phyloP scores from a whole-genome alignment of 2,797 vertebrate genomes.

The Chrosomus eos region DNA sequence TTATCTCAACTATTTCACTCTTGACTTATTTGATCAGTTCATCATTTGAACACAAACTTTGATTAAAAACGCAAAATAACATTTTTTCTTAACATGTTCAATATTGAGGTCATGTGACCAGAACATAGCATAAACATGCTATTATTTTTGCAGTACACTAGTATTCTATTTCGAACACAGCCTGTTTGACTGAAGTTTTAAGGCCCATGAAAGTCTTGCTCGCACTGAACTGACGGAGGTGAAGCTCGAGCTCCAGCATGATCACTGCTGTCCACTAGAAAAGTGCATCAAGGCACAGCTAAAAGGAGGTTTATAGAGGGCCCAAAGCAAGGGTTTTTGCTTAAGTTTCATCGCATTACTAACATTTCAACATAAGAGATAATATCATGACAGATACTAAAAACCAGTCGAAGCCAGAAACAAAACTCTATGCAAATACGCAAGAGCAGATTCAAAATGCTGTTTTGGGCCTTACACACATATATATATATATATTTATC shows the following conservation, averaged over 20 bases:
- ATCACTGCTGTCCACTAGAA: slow-evolving; percentile 71
- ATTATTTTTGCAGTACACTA: background rate
- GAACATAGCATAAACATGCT: background rate
- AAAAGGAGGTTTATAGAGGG: slow-evolving; percentile 59
- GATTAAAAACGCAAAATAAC: background rate
- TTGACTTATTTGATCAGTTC: background rate
- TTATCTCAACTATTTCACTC: background rate
- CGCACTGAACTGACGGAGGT: slow-evolving; percentile 60
- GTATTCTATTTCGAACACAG: background rate
- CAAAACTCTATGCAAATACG: background rate
- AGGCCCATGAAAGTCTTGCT: slow-evolving; percentile 22
- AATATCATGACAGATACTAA: background rate
- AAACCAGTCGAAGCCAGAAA: background rate
- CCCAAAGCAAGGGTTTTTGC: slow-evolving; percentile 7
- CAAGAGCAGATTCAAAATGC: background rate
- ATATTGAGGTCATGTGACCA: background rate
- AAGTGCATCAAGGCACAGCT: slow-evolving; percentile 82
- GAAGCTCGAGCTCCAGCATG: slow-evolving; percentile 51
- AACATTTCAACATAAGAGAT: background rate
- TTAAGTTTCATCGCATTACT: slow-evolving; percentile 40
- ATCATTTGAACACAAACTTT: background rate
- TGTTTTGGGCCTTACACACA: background rate
- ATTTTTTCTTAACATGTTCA: background rate
- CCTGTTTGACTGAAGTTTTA: slow-evolving; percentile 15
- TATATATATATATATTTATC: slow-evolving; percentile 1